Evolutionary conservation across 2,888 invertebrate genomes (phyloP).

Genomic region (Xylota sylvarum): DNA sequence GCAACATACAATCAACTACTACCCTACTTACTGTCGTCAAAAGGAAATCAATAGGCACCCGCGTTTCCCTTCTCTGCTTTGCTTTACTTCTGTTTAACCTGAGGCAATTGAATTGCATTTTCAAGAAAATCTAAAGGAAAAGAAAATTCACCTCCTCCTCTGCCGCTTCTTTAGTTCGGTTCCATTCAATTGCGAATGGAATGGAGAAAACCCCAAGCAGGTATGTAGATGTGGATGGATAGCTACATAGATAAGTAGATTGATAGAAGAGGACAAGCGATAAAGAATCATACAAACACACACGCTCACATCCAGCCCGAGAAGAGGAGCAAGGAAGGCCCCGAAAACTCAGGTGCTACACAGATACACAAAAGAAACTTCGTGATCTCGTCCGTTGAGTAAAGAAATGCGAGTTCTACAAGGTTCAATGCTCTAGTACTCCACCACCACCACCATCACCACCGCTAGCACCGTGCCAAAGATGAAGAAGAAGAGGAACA

Average conservation of each 20-base stretch:
- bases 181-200: conserved; percentile 31
- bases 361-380: conserved; percentile 30
- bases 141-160: conserved; percentile 37
- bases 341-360: conserved; percentile 48
- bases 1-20: conserved; percentile 72
- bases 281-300: conserved; percentile 34
- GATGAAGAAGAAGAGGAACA: conserved; percentile 23
- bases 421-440: conserved; percentile 73
- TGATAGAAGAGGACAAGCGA: conserved; percentile 53
- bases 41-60: conserved; percentile 69
- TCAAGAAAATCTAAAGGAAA: conserved; percentile 29
- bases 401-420: conserved; percentile 62
- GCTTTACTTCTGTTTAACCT: conserved; percentile 19
- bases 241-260: conserved; percentile 44
- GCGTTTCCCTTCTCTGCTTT: conserved; percentile 2
- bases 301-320: not conserved
- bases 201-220: conserved; percentile 50
- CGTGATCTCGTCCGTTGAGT: not conserved
- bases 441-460: conserved; percentile 13
- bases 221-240: conserved; percentile 62
- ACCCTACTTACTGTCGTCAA: conserved; percentile 74
- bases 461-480: conserved; percentile 45
- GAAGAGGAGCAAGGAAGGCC: conserved; percentile 34
- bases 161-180: conserved; percentile 3
- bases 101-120: conserved; percentile 56